These are phyloP conservation scores for Endotricha flammealis DNA, from an alignment of 2,888 invertebrate genomes.

Conservation along the genomic window DNA sequence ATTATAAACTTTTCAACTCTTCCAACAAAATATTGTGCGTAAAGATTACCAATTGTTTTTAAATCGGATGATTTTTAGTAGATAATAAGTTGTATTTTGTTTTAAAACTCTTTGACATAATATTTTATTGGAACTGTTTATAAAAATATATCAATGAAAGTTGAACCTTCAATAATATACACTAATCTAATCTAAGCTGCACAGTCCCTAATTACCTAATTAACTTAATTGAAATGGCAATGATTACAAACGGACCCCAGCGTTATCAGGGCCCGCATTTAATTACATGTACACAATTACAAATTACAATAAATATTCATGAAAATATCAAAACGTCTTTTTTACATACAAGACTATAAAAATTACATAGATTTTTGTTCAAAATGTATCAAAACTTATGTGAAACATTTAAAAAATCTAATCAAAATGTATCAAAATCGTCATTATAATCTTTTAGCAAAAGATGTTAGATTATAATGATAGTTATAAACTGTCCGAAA, in stretches of 20 bases:
- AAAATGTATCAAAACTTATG: too few relatives aligned
- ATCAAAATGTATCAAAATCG: too few relatives aligned
- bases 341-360: slow-evolving; percentile 5
- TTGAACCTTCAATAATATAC: slow-evolving; percentile 40
- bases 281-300: slow-evolving; percentile 19
- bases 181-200: slow-evolving; percentile 33
- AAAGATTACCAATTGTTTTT: slow-evolving; percentile 12
- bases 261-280: slow-evolving; percentile 20
- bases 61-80: too few relatives aligned
- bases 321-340: slow-evolving; percentile 17
- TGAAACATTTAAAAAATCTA: too few relatives aligned
- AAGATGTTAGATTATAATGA: too few relatives aligned
- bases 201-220: slow-evolving; percentile 35
- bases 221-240: slow-evolving; percentile 61
- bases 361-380: too few relatives aligned
- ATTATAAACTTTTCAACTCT: too few relatives aligned
- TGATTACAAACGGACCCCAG: slow-evolving; percentile 39
- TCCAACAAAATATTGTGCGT: slow-evolving; percentile 14
- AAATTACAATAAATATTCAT: slow-evolving; percentile 24
- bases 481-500: too few relatives aligned
- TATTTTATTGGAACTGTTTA: slow-evolving; percentile 7
- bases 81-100: too few relatives aligned
- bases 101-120: too few relatives aligned
- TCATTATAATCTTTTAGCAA: too few relatives aligned
- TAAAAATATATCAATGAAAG: slow-evolving; percentile 30